These are phyloP conservation scores for Festucalex cinctus DNA, from an alignment of 2,113 vertebrate species.

Conservation along the genomic window DNA sequence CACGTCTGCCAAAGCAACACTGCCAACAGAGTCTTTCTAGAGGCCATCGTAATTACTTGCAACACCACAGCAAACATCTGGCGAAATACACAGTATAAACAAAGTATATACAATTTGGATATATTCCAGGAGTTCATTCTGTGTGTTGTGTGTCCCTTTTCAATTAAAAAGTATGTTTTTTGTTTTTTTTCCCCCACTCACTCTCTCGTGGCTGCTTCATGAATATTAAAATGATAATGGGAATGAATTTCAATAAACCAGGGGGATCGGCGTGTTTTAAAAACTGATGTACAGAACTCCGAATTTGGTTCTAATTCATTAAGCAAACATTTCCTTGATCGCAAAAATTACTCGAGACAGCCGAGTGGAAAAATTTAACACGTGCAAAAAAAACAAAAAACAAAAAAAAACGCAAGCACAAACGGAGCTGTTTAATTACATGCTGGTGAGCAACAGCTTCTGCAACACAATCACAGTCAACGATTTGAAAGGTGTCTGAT, in stretches of 20 bases:
- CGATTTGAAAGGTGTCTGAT: conserved; percentile 59
- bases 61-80: conserved; percentile 34
- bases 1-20: conserved; percentile 21
- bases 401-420: conserved; percentile 29
- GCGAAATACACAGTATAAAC: conserved; percentile 35
- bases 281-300: conserved; percentile 49
- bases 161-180: conserved; percentile 70
- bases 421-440: conserved; percentile 51
- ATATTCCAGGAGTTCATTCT: conserved; percentile 58
- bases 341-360: conserved; percentile 60
- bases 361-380: conserved; percentile 40
- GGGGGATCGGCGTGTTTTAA: conserved; percentile 60
- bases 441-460: conserved; percentile 60
- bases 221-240: conserved; percentile 68
- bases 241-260: conserved; percentile 65
- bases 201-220: conserved; percentile 51
- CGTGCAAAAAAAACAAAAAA: conserved; percentile 10
- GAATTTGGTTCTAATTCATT: conserved; percentile 57
- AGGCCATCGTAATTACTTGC: conserved; percentile 43
- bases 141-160: conserved; percentile 56
- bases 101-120: conserved; percentile 43
- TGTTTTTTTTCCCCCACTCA: conserved; percentile 28
- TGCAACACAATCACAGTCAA: conserved; percentile 60
- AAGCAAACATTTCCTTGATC: conserved; percentile 61
- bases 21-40: conserved; percentile 25